Conservation (phyloP, 2,888 invertebrate species). For the Tachina fera region DNA sequence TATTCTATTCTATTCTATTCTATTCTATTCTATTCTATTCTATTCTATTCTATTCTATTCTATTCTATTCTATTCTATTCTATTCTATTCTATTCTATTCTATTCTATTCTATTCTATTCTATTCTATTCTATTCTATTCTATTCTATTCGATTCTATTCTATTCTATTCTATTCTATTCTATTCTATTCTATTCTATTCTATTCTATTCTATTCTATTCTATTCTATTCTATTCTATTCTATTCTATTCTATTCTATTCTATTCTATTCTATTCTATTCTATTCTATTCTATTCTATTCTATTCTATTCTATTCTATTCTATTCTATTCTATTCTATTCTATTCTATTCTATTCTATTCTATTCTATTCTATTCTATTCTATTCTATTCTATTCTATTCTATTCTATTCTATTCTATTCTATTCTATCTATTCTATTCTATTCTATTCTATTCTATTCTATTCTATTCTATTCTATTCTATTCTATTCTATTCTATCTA, state of each 20-base stretch:
- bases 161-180: conserved; percentile 56
- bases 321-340: conserved; percentile 42
- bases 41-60: conserved; percentile 59
- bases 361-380: conserved; percentile 52
- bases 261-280: conserved; percentile 49
- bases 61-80: conserved; percentile 59
- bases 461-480: conserved; percentile 30
- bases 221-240: conserved; percentile 53
- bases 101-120: conserved; percentile 55
- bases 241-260: conserved; percentile 55
- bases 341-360: conserved; percentile 32
- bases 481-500: conserved; percentile 41
- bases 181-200: conserved; percentile 55
- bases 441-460: conserved; percentile 36
- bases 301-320: conserved; percentile 46
- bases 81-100: conserved; percentile 59
- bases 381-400: conserved; percentile 42
- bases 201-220: conserved; percentile 54
- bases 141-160: too few species aligned
- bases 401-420: conserved; percentile 38
- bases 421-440: conserved; percentile 39
- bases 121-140: conserved; percentile 54
- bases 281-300: conserved; percentile 44
- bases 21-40: conserved; percentile 57
- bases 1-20: conserved; percentile 54